These are phyloP conservation scores for Oryctolagus cuniculus DNA, from an alignment of 2,113 vertebrate genomes.

Conservation along the genomic window mOryCun1.1 NC_091439.1:75124501-75125000, in stretches of 20 bases:
- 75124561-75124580: neutral
- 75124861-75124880: neutral
- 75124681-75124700: neutral
- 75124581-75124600: neutral
- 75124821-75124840: neutral
- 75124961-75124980: neutral
- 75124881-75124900: neutral
- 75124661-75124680: neutral
- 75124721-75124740: neutral
- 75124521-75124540: neutral
- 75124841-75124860: neutral
- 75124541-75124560: neutral
- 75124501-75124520: neutral
- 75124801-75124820: neutral
- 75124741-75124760: conserved; percentile 16
- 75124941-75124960: neutral
- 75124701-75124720: neutral
- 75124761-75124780: neutral
- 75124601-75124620: neutral
- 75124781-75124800: neutral
- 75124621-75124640: neutral
- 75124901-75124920: neutral
- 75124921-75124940: neutral
- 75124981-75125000: neutral
- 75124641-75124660: neutral